These are phyloP conservation scores for Drosophila tani DNA, from an alignment of 1,140 invertebrate species.

Conservation along the genomic window DNA sequence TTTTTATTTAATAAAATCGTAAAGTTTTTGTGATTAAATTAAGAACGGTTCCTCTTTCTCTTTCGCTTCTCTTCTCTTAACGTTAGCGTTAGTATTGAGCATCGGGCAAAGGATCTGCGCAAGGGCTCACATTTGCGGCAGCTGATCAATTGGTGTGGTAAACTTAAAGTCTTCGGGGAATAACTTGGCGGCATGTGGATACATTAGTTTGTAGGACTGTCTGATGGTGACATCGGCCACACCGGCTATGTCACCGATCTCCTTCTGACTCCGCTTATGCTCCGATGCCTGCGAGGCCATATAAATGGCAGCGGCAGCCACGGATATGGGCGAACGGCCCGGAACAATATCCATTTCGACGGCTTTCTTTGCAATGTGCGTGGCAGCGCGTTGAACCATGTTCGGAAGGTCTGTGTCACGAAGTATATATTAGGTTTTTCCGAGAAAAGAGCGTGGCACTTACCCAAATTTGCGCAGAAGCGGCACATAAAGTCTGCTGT, in stretches of 20 bases:
- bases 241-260: constrained; percentile 99
- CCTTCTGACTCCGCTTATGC: constrained; percentile 97
- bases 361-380: constrained; percentile 98
- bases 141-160: constrained; percentile 96
- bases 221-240: constrained; percentile 99
- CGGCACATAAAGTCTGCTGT: constrained; percentile 99
- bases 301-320: constrained; percentile 99
- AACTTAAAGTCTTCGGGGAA: constrained; percentile 99
- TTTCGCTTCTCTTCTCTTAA: constrained; percentile 25
- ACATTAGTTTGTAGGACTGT: constrained; percentile 99
- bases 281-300: constrained; percentile 99
- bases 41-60: constrained; percentile 31
- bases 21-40: constrained; percentile 58
- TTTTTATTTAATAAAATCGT: constrained; percentile 71
- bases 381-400: constrained; percentile 97
- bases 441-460: neutral
- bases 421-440: neutral
- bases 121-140: constrained; percentile 91
- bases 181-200: constrained; percentile 94
- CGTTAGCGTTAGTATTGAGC: constrained; percentile 60
- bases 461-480: constrained; percentile 93
- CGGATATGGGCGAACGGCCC: constrained; percentile 99
- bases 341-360: constrained; percentile 99
- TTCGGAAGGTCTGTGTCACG: constrained; percentile 89
- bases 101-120: constrained; percentile 15